A percentile compares a stretch with the other conserved stretches of the same genome.
These are phyloP conservation scores for Monochamus saltuarius DNA, from an alignment of 1,140 invertebrate genomes.

Conservation along the genomic window DNA sequence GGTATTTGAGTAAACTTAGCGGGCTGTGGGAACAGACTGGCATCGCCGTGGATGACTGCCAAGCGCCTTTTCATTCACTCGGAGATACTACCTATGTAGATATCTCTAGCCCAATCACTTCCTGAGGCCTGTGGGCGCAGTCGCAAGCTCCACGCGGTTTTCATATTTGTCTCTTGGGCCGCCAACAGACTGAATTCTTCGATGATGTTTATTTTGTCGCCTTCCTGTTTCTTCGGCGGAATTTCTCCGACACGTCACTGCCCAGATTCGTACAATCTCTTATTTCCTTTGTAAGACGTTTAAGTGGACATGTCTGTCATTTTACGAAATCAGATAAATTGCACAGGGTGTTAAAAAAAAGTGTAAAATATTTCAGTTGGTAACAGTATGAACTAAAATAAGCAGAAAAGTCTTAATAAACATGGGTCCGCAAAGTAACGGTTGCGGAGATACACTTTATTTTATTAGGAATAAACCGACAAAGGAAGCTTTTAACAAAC, in stretches of 20 bases:
- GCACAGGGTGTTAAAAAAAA: no score
- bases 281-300: no score
- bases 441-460: no score
- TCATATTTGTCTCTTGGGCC: slow-evolving; percentile 5
- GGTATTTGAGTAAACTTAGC: slow-evolving; percentile 17
- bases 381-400: no score
- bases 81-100: slow-evolving; percentile 27
- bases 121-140: slow-evolving; percentile 19
- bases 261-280: not conserved
- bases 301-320: no score
- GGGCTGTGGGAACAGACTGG: slow-evolving; percentile 27
- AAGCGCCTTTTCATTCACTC: slow-evolving; percentile 23
- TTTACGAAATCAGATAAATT: no score
- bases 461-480: no score
- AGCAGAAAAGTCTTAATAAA: no score
- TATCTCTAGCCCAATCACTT: slow-evolving; percentile 18
- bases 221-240: not conserved
- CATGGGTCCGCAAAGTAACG: no score
- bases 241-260: not conserved
- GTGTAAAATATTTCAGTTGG: no score
- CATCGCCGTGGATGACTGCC: slow-evolving; percentile 16
- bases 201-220: slow-evolving; percentile 1
- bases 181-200: no score
- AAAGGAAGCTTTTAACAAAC: no score
- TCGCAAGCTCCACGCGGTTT: slow-evolving; percentile 20